phyloP scores from a whole-genome alignment of 2,888 invertebrate genomes.

The Hetaerina titia region DNA sequence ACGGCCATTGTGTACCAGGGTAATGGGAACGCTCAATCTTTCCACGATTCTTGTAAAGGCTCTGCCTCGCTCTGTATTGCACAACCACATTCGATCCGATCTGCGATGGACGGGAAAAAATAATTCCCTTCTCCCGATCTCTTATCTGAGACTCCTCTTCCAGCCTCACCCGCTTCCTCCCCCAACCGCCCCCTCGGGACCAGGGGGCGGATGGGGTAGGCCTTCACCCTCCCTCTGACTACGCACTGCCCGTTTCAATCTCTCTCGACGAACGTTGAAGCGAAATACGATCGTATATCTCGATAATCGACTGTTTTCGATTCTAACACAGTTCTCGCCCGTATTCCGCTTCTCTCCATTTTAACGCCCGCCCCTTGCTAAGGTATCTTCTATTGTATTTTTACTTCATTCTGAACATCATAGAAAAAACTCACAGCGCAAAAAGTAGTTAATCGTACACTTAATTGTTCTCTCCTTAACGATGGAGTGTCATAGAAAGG shows the following conservation, averaged over 20 bases:
- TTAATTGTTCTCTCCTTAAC: too few species aligned
- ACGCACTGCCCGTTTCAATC: neutral
- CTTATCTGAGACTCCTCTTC: neutral
- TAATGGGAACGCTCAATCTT: neutral
- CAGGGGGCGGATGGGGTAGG: too few species aligned
- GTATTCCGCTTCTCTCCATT: neutral
- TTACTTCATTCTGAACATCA: too few species aligned
- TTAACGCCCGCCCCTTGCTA: neutral
- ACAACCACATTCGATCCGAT: constrained; percentile 7
- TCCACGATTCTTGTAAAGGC: neutral
- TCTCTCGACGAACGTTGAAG: neutral
- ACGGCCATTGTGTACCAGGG: neutral
- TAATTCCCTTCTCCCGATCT: neutral
- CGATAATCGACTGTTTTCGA: constrained; percentile 51
- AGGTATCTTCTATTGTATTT: neutral
- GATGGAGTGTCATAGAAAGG: too few species aligned
- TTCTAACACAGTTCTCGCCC: neutral
- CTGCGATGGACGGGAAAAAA: neutral
- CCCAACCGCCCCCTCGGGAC: neutral
- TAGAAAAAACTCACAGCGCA: too few species aligned
- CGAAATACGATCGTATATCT: neutral
- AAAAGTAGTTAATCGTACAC: too few species aligned
- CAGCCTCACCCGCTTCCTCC: neutral
- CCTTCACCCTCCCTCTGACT: neutral
- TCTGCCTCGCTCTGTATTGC: neutral